Evolutionary conservation across 2,888 invertebrate species (phyloP).

Genomic region (Gastrophysa polygoni): DNA sequence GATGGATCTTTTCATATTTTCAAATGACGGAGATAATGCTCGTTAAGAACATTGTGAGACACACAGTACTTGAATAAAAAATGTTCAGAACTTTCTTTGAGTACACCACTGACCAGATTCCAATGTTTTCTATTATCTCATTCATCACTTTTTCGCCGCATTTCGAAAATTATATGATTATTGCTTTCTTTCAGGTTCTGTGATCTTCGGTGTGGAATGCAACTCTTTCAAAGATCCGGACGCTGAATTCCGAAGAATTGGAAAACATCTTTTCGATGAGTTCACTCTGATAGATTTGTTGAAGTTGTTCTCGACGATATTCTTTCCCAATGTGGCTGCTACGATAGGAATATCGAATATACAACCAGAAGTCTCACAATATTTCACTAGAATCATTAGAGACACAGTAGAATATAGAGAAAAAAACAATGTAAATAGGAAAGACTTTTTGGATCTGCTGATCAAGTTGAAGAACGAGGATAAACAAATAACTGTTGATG

Average conservation of each 20-base stretch:
- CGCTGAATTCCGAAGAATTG: constrained; percentile 52
- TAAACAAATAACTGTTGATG: constrained; percentile 39
- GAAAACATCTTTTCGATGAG: constrained; percentile 43
- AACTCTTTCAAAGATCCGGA: constrained; percentile 61
- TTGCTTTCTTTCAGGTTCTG: constrained; percentile 36
- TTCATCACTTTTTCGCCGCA: too few relatives aligned
- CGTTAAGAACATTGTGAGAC: too few relatives aligned
- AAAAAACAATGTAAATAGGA: constrained; percentile 36
- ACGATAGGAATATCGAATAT: constrained; percentile 27
- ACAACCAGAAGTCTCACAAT: constrained; percentile 45
- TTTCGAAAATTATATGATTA: neutral
- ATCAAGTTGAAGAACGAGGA: constrained; percentile 40
- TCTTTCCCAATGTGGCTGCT: constrained; percentile 31
- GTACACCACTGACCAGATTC: too few relatives aligned
- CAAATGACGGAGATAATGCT: too few relatives aligned
- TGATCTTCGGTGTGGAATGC: constrained; percentile 66
- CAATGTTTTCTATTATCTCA: too few relatives aligned
- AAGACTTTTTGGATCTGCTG: constrained; percentile 44
- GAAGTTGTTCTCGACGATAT: constrained; percentile 5
- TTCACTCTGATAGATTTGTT: constrained; percentile 14
- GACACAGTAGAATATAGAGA: constrained; percentile 50
- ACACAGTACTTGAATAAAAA: too few relatives aligned
- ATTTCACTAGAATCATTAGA: constrained; percentile 57
- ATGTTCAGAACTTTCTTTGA: too few relatives aligned
- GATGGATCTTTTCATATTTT: too few relatives aligned